Evolutionary conservation across 2,888 invertebrate species (phyloP).

Genomic region (Panopea generosa): DNA sequence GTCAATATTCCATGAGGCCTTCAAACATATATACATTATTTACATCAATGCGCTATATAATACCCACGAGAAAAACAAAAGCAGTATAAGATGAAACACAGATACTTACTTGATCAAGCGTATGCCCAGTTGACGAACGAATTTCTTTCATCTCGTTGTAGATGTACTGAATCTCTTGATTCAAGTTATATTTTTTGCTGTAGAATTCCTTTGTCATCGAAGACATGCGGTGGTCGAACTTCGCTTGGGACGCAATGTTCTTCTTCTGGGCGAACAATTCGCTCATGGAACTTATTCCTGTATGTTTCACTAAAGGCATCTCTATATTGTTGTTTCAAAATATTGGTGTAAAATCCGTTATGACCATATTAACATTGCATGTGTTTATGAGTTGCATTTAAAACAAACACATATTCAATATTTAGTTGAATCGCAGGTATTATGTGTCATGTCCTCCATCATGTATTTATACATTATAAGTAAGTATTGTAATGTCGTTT

Average conservation of each 20-base stretch:
- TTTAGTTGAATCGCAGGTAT: too few relatives aligned
- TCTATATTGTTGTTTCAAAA: neutral
- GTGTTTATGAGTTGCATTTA: neutral
- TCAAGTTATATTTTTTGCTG: conserved; percentile 32
- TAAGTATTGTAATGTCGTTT: too few relatives aligned
- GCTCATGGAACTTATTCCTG: conserved; percentile 35
- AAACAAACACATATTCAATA: too few relatives aligned
- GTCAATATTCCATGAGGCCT: too few relatives aligned
- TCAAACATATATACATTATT: too few relatives aligned
- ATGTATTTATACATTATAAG: too few relatives aligned
- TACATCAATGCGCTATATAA: too few relatives aligned
- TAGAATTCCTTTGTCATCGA: conserved; percentile 38
- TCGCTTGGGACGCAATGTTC: conserved; percentile 54
- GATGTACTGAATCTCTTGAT: conserved; percentile 44
- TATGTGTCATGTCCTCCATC: too few relatives aligned
- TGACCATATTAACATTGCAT: too few relatives aligned
- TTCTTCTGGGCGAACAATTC: conserved; percentile 60
- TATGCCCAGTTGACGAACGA: conserved; percentile 48
- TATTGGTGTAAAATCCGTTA: too few relatives aligned
- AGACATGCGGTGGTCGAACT: conserved; percentile 30
- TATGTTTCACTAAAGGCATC: conserved; percentile 23
- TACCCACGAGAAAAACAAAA: too few relatives aligned
- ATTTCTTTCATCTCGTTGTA: conserved; percentile 45
- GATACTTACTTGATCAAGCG: conserved; percentile 46
- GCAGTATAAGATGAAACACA: too few relatives aligned